Evolutionary conservation across 2,888 invertebrate genomes (phyloP), one percentile per base, ranked within the genome.

Genomic region (Tetramorium bicarinatum): DNA sequence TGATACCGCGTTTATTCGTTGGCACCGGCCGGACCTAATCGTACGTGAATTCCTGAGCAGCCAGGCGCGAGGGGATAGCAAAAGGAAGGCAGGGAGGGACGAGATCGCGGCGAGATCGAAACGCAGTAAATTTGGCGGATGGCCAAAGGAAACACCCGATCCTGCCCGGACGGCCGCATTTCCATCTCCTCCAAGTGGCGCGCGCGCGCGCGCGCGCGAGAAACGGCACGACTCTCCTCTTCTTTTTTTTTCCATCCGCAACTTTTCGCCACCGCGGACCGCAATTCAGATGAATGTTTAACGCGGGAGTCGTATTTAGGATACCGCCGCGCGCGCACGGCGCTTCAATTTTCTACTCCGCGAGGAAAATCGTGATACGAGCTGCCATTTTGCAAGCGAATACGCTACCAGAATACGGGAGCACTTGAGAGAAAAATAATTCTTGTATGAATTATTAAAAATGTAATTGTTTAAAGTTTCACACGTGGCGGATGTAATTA

Each of bases 221-320:
- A 76, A 85, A 85, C 82, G 83, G 83, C 59, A 47, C 29, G 77
- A 85, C 85, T 89, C n/a, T 25, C 29, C 25, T 59, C n/a, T 44
- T 13, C 13, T 44, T 49, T 38, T 89, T 89, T 90, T 90, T 89
- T 90, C 88, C 84, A 88, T 85, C 84, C 82, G 83, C 59, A 52
- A 72, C 77, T 56, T 44, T 18, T 67, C 83, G 79, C 88, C 87
- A 34, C 18, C 25, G 84, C 89, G 87, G 69, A 90, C 89, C 91
- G 90, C 90, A 88, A 86, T 87, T 44, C 74, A 86, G 85, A 85
- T 90, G 91, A 91, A 91, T 90, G 90, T 90, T 91, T 91, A 90
- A 91, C 86, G 88, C 87, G 85, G 85, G 81, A 84, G 89, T 77
- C 64, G 75, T 76, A 76, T 85, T 85, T 85, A 84, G 80, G 84